Conservation (phyloP, 1,140 invertebrate species). For the Dryas iulia region DNA sequence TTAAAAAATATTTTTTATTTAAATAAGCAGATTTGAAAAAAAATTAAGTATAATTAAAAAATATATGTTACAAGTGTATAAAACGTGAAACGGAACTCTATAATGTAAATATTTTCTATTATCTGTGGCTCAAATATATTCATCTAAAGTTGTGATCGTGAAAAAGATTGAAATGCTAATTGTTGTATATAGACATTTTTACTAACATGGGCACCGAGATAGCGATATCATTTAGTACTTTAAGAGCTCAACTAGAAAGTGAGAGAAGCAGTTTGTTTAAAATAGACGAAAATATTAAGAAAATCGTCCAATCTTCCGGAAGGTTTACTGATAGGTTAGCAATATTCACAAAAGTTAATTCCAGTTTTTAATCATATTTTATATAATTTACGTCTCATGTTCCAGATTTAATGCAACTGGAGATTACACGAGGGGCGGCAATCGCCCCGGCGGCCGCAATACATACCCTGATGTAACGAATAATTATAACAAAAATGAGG, state of each 20-base stretch:
- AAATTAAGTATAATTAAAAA: too few species aligned
- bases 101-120: conserved; percentile 16
- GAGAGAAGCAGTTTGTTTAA: conserved; percentile 73
- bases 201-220: conserved; percentile 74
- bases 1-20: too few species aligned
- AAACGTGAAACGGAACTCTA: conserved; percentile 1
- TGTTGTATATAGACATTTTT: conserved; percentile 22
- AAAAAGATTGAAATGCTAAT: conserved; percentile 18
- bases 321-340: conserved; percentile 75
- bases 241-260: conserved; percentile 73
- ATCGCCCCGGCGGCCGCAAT: conserved; percentile 51
- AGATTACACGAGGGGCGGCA: conserved; percentile 60
- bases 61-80: too few species aligned
- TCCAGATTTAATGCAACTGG: conserved; percentile 64
- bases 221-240: conserved; percentile 69
- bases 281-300: conserved; percentile 79
- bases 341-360: background rate
- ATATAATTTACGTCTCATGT: conserved; percentile 28
- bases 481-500: conserved; percentile 60
- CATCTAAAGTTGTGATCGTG: conserved; percentile 9
- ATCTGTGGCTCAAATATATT: conserved; percentile 12
- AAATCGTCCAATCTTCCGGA: conserved; percentile 73
- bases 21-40: too few species aligned
- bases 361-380: conserved; percentile 29
- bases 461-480: conserved; percentile 54